A percentile compares a stretch with the other conserved stretches of the same genome.
These are phyloP conservation scores for Callyntrura sp. DNA, from an alignment of 2,888 invertebrate genomes.

Conservation along the genomic window DNA sequence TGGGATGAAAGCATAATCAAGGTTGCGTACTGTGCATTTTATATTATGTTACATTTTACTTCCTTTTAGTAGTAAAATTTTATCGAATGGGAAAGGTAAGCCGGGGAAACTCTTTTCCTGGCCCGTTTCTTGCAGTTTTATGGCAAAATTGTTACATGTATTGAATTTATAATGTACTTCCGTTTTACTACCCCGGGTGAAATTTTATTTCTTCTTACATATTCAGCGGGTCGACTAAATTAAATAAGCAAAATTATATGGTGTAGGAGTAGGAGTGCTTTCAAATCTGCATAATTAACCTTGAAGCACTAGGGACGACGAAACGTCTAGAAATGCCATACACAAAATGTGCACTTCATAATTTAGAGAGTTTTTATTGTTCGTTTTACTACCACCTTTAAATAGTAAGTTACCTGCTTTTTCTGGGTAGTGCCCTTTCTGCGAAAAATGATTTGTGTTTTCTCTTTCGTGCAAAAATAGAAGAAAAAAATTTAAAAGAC, in stretches of 20 bases:
- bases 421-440: background rate
- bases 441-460: slow-evolving; percentile 60
- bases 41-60: background rate
- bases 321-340: background rate
- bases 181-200: background rate
- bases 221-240: slow-evolving; percentile 4
- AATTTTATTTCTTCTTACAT: background rate
- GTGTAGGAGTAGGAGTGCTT: slow-evolving; percentile 22
- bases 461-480: slow-evolving; percentile 41
- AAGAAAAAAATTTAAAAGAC: background rate
- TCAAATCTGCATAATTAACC: slow-evolving; percentile 33
- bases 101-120: no score
- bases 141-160: background rate
- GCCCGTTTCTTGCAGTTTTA: no score
- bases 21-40: background rate
- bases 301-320: slow-evolving; percentile 8
- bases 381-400: slow-evolving; percentile 54
- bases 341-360: slow-evolving; percentile 31
- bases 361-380: slow-evolving; percentile 46
- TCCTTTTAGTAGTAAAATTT: no score
- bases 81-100: no score
- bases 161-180: background rate
- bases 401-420: slow-evolving; percentile 61
- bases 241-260: slow-evolving; percentile 39
- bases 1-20: no score